Base-by-base conservation (phyloP, 2,113 vertebrate species). In the Rhinoptilus africanus region DNA sequence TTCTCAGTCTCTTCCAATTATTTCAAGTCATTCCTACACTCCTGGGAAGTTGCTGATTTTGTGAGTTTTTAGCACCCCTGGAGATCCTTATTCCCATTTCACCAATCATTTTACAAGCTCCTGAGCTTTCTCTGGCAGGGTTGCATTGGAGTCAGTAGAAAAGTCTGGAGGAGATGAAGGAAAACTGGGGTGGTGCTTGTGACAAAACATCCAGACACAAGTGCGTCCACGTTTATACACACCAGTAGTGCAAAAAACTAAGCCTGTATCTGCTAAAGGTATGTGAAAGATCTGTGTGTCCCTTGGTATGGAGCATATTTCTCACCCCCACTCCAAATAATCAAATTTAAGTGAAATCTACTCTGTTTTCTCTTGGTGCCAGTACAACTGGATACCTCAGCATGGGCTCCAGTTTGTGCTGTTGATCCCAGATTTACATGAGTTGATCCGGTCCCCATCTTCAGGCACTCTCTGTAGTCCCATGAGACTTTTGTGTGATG, bases 1-100 rank as follows among this genome's bases (percentile, higher is more conserved):
- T 45, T 80, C 64, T 66, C 67, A 59, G 67, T 93, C 83, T 88
- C 79, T 54, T 90, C 75, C 83, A 91, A 80, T 89, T 93, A 92
- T 71, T 91, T 95, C 86, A 75, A 71, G 21, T 60, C 47, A 71
- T 84, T 96, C 83, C 93, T 71, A 81, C 86, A 39, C 72, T 67
- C 37, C 41, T 24, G 15, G 50, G 60, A 82, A 95, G 50, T 26
- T 95, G 93, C 93, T 96, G 94, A 92, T 89, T 51, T 69, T 50
- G 75, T 71, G 73, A 66, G 16, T 95, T 94, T 94, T 63, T 71
- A 71, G 30, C n/a, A 34, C 91, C 91, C 86, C 79, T 92, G 63
- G 82, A 75, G 94, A 88, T 41, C 22, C 41, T 57, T 67, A 50
- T 84, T 95, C 45, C 54, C 32, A 7, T 54, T 71, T 77, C 50